Conservation (phyloP, 2,888 invertebrate species). For the Dryocosmus kuriphilus region DNA sequence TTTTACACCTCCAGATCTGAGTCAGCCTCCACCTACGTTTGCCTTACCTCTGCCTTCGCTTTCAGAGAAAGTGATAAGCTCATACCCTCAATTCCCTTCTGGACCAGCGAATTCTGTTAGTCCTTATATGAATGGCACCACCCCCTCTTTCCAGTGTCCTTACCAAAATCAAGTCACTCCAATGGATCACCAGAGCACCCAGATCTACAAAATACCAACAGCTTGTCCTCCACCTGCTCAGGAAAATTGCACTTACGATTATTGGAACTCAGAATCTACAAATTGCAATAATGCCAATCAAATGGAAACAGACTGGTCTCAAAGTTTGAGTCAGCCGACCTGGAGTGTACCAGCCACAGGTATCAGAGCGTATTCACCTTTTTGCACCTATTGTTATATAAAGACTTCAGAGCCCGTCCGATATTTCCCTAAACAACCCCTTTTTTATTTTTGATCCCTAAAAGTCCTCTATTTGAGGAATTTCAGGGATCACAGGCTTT, state of each 20-base stretch:
- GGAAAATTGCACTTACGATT: conserved; percentile 19
- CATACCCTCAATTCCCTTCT: conserved; percentile 9
- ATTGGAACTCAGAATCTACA: neutral
- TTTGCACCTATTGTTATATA: no score
- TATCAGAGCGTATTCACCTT: no score
- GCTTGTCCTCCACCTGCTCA: neutral
- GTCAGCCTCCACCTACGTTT: conserved; percentile 58
- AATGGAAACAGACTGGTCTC: conserved; percentile 4
- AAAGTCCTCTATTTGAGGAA: no score
- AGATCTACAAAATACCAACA: neutral
- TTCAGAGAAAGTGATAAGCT: neutral
- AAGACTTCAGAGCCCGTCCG: no score
- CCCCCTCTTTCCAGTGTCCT: neutral
- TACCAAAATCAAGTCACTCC: neutral
- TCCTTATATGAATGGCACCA: neutral
- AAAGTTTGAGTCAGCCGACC: neutral
- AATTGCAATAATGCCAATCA: neutral
- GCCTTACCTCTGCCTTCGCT: neutral
- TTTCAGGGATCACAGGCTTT: no score
- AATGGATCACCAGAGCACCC: conserved; percentile 8
- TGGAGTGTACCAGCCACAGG: conserved; percentile 43
- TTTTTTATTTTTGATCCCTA: no score
- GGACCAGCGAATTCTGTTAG: neutral
- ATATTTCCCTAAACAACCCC: no score
- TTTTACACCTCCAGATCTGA: conserved; percentile 67